Percentiles rank a stretch among this genome's conserved stretches.
phyloP scores from a whole-genome alignment of 2,113 vertebrate species.

The Peromyscus californicus region DNA sequence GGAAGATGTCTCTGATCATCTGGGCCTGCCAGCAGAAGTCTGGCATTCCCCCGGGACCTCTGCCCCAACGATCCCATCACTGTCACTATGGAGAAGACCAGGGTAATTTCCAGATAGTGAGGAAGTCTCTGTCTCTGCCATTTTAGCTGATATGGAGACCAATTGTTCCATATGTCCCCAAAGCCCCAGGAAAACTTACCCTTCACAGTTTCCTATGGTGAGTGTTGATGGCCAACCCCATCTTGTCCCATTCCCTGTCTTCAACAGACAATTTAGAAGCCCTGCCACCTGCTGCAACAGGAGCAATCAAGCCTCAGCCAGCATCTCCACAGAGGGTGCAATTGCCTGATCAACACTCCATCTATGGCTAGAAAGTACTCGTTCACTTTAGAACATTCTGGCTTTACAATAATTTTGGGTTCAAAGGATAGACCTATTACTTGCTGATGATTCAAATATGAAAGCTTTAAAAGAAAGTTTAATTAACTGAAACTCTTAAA shows the following conservation, averaged over 20 bases:
- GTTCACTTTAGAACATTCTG: neutral
- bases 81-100: neutral
- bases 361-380: neutral
- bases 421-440: neutral
- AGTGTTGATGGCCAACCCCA: neutral
- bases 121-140: neutral
- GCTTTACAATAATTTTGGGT: neutral
- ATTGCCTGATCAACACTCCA: neutral
- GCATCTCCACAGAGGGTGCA: neutral
- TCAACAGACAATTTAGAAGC: neutral
- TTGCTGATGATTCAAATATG: neutral
- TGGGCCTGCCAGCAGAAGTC: neutral
- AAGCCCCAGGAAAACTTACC: neutral
- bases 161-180: neutral
- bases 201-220: neutral
- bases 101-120: neutral
- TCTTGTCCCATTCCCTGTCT: neutral
- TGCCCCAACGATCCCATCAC: neutral
- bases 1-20: neutral
- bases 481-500: neutral
- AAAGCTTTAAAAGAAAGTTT: neutral
- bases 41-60: neutral
- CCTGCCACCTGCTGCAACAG: neutral
- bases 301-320: neutral
- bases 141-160: neutral